A percentile compares a stretch with the other conserved stretches of the same genome.
phyloP scores from a whole-genome alignment of 2,888 invertebrate genomes.

The Philereme vetulata region DNA sequence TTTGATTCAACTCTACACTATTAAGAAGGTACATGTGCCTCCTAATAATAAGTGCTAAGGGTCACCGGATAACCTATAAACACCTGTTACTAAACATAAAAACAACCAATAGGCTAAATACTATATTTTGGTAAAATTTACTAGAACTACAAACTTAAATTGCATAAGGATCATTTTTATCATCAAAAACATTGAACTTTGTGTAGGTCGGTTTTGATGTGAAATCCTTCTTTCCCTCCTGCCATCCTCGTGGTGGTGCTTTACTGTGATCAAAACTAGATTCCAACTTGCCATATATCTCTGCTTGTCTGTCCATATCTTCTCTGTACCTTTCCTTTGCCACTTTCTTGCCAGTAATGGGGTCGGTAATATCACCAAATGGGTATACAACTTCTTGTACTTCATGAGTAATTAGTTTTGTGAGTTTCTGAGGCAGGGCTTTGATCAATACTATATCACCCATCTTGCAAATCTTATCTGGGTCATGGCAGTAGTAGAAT shows the following conservation, averaged over 20 bases:
- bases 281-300: slow-evolving; percentile 87
- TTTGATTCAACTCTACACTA: too few relatives aligned
- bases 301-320: slow-evolving; percentile 86
- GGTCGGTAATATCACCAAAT: slow-evolving; percentile 93
- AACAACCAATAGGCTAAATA: slow-evolving; percentile 17
- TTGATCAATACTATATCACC: slow-evolving; percentile 93
- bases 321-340: slow-evolving; percentile 89
- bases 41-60: too few relatives aligned
- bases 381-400: slow-evolving; percentile 92
- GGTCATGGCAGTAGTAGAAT: slow-evolving; percentile 91
- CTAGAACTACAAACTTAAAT: slow-evolving; percentile 67
- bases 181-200: slow-evolving; percentile 91
- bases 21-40: too few relatives aligned
- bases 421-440: slow-evolving; percentile 88
- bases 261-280: slow-evolving; percentile 89
- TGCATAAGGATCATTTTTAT: slow-evolving; percentile 87
- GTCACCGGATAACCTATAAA: too few relatives aligned
- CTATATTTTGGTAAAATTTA: slow-evolving; percentile 30
- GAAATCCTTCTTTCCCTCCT: slow-evolving; percentile 92
- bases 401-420: slow-evolving; percentile 90
- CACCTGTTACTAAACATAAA: not conserved
- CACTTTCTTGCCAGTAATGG: slow-evolving; percentile 91
- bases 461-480: slow-evolving; percentile 88
- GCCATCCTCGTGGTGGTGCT: slow-evolving; percentile 91
- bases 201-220: slow-evolving; percentile 90